Conservation (phyloP, 2,113 vertebrate genomes). For the Syrrhaptes paradoxus region DNA sequence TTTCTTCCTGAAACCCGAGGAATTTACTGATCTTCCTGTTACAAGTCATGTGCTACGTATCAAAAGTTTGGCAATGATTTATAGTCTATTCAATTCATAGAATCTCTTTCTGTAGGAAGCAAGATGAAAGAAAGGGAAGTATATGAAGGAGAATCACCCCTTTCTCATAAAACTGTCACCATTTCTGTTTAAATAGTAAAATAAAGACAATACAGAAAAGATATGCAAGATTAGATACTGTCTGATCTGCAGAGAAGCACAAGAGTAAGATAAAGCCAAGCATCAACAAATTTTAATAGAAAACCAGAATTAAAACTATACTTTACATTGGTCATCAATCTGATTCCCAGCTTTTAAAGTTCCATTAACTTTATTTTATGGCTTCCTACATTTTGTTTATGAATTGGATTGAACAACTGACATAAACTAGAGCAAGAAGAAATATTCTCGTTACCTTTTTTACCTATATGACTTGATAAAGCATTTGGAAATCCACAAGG, state of each 20-base stretch:
- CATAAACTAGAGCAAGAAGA: not conserved
- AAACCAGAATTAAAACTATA: not conserved
- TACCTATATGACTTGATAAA: not conserved
- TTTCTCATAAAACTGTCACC: not conserved
- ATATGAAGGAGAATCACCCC: not conserved
- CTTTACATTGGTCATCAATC: not conserved
- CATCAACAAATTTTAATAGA: not conserved
- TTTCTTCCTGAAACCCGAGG: not conserved
- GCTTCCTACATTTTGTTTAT: not conserved
- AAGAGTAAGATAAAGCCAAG: not conserved
- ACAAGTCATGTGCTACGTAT: not conserved
- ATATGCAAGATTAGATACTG: not conserved
- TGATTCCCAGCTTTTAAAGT: not conserved
- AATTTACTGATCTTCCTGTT: not conserved
- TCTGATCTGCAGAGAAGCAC: not conserved
- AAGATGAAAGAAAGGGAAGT: not conserved
- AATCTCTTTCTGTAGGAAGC: not conserved
- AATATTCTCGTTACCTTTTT: not conserved
- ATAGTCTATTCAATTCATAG: not conserved
- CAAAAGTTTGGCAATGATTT: not conserved
- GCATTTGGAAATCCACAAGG: not conserved
- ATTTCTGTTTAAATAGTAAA: not conserved
- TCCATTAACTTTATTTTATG: not conserved
- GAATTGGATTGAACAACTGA: not conserved
- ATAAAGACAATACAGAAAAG: not conserved